Evolutionary conservation across 2,113 vertebrate species (phyloP), one percentile per base, ranked within the genome.

Genomic region (Pteropus alecto): DNA sequence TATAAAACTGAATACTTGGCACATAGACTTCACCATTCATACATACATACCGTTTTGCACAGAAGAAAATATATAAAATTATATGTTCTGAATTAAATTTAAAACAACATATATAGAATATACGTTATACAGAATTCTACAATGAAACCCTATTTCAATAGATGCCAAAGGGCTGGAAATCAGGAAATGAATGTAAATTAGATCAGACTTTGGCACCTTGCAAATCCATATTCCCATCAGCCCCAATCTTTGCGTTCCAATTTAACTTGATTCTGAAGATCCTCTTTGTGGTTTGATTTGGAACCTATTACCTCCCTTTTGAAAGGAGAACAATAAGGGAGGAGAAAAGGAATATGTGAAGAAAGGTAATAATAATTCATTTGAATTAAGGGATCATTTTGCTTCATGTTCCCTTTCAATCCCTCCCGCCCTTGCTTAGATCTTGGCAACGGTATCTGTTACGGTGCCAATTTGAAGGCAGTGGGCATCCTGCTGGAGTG

Each of bases 201-300:
- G 93, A 93, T 92, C 82, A 91, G 91, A 94, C 65, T 92, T 96
- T 97, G 95, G 94, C 95, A 95, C 81, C 91, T 86, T 83, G 67
- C 43, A 93, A 96, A 87, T 94, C 81, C 93, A 94, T 96, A 95
- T 95, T 97, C 96, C 68, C 77, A 58, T 94, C 79, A 97, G 68
- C 33, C 86, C 79, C 79, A n/a, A 63, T 95, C 89, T 84, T 76
- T 70, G 67, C 10, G 30, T 65, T 97, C 63, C 93, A 96, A 81
- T 97, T 97, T 95, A 93, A 93, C 95, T 96, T 92, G 96, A 96
- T 95, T 92, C 88, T 97, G 94, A 95, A 96, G 97, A 95, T 96
- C 82, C 26, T 95, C 79, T 95, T 96, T 96, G 91, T 96, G 97
- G 96, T 96, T 65, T 84, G 90, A 98, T 96, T 97, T 98, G 91